Evolutionary conservation across 92 coral and sea anemone species (phyloP), one percentile per base, ranked within the genome.

Genomic region (Actinernus sp.): DNA sequence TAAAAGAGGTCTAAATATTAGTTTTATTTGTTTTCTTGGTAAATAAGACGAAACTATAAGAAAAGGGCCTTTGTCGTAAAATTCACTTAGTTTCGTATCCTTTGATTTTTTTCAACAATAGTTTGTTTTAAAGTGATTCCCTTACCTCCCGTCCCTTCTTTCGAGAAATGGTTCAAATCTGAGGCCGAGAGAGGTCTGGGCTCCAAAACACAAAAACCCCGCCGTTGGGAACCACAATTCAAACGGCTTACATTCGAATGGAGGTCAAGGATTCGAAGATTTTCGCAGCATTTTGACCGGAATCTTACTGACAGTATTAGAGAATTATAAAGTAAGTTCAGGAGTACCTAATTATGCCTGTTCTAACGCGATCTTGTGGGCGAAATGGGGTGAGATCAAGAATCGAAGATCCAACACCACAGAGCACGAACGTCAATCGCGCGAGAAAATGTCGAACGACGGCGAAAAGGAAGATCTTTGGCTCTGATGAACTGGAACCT

Each of bases 321-420:
- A n/a, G n/a, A n/a, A n/a, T n/a, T n/a, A n/a, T n/a, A n/a, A n/a
- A n/a, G n/a, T n/a, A n/a, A n/a, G n/a, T 9, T 26, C 23, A 34
- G 49, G 27, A 28, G n/a, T 64, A 37, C 31, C 28, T 25, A 31
- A 74, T 19, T n/a, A 90, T 90, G 96, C 96, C 96, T 12, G 92
- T 74, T 33, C 44, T 61, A 27, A 90, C 96, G 16, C 38, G 96
- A 63, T 90, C 96, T 6, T 70, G 86, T 54, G 73, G 79, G 29
- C 76, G 71, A 56, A 83, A 83, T 47, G 74, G 13, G 21, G 52
- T 54, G 4, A 75, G 89, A 71, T 55, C 76, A 29, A 66, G 89
- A 20, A 70, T 85, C 46, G 96, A 90, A 77, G 89, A 90, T 48
- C 78, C 83, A 23, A 90, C 96, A 21, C 96, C 96, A 22, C 52